These are phyloP conservation scores for Caenorhabditis sinica DNA, from an alignment of 2,888 invertebrate species.

Conservation along the genomic window DNA sequence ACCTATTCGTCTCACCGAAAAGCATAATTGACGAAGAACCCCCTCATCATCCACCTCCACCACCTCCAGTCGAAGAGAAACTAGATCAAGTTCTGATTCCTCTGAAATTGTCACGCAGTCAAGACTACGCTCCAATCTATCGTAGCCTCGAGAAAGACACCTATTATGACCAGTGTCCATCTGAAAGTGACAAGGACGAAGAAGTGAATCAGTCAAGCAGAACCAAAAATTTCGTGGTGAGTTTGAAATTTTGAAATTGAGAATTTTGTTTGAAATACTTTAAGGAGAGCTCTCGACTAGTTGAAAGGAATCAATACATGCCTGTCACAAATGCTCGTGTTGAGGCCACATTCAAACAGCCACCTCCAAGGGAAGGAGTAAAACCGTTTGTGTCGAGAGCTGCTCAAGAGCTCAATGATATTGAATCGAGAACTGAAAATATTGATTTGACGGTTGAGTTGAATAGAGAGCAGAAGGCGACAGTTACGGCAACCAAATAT, in stretches of 20 bases:
- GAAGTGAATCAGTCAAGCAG: neutral
- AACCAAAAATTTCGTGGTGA: conserved; percentile 19
- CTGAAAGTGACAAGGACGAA: conserved; percentile 38
- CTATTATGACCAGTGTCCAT: conserved; percentile 56
- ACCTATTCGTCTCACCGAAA: conserved; percentile 63
- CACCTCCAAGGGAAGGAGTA: conserved; percentile 61
- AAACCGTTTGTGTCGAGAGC: conserved; percentile 60
- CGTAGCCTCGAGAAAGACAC: conserved; percentile 38
- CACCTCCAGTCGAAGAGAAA: conserved; percentile 53
- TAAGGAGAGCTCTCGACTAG: conserved; percentile 41
- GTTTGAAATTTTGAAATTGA: conserved; percentile 1
- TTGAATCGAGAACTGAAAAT: conserved; percentile 40
- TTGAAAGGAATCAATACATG: conserved; percentile 59
- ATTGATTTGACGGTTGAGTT: conserved; percentile 73
- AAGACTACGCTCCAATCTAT: conserved; percentile 51
- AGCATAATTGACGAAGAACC: conserved; percentile 61
- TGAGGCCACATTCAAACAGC: conserved; percentile 65
- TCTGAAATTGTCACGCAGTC: conserved; percentile 47
- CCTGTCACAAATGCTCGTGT: conserved; percentile 59
- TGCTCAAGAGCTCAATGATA: conserved; percentile 39
- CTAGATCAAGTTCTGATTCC: conserved; percentile 65
- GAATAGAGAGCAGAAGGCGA: conserved; percentile 75
- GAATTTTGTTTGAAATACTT: neutral
- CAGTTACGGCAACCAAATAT: conserved; percentile 70
- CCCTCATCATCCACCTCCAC: conserved; percentile 63